Percentiles rank a stretch among this genome's conserved stretches.
Evolutionary conservation across 2,113 vertebrate species (phyloP).

Genomic region (Sinocyclocheilus rhinocerous): DNA sequence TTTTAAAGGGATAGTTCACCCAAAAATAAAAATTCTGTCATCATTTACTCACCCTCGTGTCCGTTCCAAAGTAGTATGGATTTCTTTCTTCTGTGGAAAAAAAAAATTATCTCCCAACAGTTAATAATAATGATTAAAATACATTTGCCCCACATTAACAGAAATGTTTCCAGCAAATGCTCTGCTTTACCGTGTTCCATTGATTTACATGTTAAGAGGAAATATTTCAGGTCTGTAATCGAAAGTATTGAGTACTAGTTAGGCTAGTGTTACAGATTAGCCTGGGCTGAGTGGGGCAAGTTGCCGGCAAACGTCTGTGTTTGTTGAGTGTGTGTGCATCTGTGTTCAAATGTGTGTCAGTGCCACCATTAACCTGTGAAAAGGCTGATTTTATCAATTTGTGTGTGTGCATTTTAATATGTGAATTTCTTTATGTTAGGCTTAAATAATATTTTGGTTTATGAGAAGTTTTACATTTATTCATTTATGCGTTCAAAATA

Average conservation of each 20-base stretch:
- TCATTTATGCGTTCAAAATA: neutral
- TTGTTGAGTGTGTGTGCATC: neutral
- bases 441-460: neutral
- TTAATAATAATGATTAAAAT: conserved; percentile 48
- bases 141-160: conserved; percentile 38
- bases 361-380: neutral
- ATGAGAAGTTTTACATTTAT: neutral
- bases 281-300: conserved; percentile 6
- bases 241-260: conserved; percentile 42
- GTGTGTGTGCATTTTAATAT: neutral
- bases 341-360: conserved; percentile 40
- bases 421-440: neutral
- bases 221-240: conserved; percentile 31
- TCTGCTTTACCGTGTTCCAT: conserved; percentile 37
- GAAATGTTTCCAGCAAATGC: conserved; percentile 47
- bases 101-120: conserved; percentile 1
- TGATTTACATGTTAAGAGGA: conserved; percentile 41
- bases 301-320: neutral
- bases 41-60: neutral
- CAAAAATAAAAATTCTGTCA: conserved; percentile 3
- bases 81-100: neutral
- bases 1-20: conserved; percentile 26
- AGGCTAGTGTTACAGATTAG: conserved; percentile 37
- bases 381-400: conserved; percentile 18
- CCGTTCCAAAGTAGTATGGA: neutral